Evolutionary conservation across 2,888 invertebrate genomes (phyloP), one percentile per base, ranked within the genome.

Genomic region (Tetragnatha montana): DNA sequence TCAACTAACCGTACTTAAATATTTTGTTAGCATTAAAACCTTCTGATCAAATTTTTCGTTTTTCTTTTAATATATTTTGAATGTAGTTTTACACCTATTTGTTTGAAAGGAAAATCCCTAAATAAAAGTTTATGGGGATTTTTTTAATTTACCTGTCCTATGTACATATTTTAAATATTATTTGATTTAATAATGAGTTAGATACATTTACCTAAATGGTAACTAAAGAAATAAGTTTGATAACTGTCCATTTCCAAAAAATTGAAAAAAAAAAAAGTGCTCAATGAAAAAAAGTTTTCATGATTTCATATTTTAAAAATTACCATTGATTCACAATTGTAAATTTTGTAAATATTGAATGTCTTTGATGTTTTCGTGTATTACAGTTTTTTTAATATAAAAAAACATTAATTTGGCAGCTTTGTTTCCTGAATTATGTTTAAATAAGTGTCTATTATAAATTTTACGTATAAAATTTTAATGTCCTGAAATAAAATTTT

Each of bases 331-430:
- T 60, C 10, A 60, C 60, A 60, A 71, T 51, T 85, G 85, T 85
- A 85, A 70, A 82, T 70, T 78, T n/a, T 85, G 85, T 85, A 85
- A 78, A 85, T 85, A 85, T 51, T 79, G 8, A 70, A 85, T 70
- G 74, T 82, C 74, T 78, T 75, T 84, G 69, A 76, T 68, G 68
- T 76, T n/a, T 69, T 49, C 21, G 49, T 84, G 73, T 81, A 81
- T 7, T 49, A 22, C 49, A 85, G 35, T 71, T 79, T 85, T 79
- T 78, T 19, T 14, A 71, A 70, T 75, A n/a, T 14, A 14, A n/a
- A 47, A 12, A 17, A 7, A 79, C 22, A n/a, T 85, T 82, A 76
- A 50, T 85, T 79, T 78, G 50, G 85, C 85, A 85, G 71, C 85
- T 79, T 85, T 79, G 17, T 51, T 78, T 35, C 17, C n/a, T 85